Conservation (phyloP, 1,140 invertebrate genomes). For the Colletes gigas region DNA sequence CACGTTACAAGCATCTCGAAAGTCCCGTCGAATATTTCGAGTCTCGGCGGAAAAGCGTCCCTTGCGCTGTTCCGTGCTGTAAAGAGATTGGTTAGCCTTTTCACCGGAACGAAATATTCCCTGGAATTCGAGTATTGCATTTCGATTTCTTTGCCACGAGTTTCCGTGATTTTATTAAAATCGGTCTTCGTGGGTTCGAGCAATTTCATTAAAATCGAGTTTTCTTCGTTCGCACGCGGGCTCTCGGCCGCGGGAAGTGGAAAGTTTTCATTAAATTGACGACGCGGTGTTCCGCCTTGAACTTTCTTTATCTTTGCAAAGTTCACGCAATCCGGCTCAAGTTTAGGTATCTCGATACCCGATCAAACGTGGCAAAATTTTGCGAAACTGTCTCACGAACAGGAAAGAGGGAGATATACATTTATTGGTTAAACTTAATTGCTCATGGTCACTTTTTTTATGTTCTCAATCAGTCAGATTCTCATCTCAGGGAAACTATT, state of each 20-base stretch:
- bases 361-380: not conserved
- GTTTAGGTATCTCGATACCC: not conserved
- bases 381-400: not conserved
- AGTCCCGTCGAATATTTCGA: too few species aligned
- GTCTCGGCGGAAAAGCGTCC: too few species aligned
- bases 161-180: not conserved
- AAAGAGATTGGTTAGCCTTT: too few species aligned
- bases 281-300: not conserved
- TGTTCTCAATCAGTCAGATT: too few species aligned
- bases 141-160: not conserved
- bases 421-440: too few species aligned
- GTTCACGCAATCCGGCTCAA: not conserved
- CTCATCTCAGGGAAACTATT: too few species aligned
- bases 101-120: not conserved
- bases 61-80: too few species aligned
- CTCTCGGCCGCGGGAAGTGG: not conserved
- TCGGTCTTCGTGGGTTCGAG: not conserved
- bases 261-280: conserved; percentile 16
- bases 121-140: not conserved
- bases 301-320: not conserved
- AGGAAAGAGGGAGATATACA: too few species aligned
- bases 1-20: too few species aligned
- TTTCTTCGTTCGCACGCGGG: not conserved
- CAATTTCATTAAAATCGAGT: not conserved
- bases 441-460: too few species aligned